Evolutionary conservation across 1,140 invertebrate genomes (phyloP).

Genomic region (Pseudomyrmex cubaensis): DNA sequence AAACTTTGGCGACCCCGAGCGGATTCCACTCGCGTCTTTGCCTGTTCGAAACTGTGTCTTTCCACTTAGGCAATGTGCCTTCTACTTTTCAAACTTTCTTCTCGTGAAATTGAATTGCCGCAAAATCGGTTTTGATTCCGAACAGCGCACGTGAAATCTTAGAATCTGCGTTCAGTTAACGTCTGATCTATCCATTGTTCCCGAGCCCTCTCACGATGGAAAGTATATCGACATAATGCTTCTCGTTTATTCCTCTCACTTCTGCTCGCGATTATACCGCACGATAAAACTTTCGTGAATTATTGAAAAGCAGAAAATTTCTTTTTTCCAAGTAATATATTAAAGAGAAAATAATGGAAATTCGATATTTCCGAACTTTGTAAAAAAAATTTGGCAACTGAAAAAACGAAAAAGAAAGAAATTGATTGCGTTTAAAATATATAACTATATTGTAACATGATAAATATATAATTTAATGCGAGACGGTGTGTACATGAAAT

Average conservation of each 20-base stretch:
- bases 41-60: slow-evolving; percentile 13
- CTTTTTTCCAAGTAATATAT: background rate
- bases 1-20: slow-evolving; percentile 56
- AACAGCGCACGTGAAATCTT: slow-evolving; percentile 62
- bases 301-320: background rate
- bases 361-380: background rate
- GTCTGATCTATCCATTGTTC: slow-evolving; percentile 43
- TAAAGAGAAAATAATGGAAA: background rate
- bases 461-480: background rate
- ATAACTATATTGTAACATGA: background rate
- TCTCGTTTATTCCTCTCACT: background rate
- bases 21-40: background rate
- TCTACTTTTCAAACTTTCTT: slow-evolving; percentile 65
- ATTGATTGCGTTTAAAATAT: background rate
- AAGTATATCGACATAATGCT: slow-evolving; percentile 8
- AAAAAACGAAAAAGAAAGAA: background rate
- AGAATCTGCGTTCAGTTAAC: slow-evolving; percentile 39
- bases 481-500: background rate
- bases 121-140: slow-evolving; percentile 61
- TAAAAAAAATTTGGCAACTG: background rate
- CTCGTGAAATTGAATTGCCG: slow-evolving; percentile 67
- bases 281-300: background rate
- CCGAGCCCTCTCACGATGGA: background rate
- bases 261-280: background rate
- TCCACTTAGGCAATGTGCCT: slow-evolving; percentile 8